Evolutionary conservation across 2,113 vertebrate species (phyloP), one percentile per base, ranked within the genome.

Genomic region (Lipophrys pholis): DNA sequence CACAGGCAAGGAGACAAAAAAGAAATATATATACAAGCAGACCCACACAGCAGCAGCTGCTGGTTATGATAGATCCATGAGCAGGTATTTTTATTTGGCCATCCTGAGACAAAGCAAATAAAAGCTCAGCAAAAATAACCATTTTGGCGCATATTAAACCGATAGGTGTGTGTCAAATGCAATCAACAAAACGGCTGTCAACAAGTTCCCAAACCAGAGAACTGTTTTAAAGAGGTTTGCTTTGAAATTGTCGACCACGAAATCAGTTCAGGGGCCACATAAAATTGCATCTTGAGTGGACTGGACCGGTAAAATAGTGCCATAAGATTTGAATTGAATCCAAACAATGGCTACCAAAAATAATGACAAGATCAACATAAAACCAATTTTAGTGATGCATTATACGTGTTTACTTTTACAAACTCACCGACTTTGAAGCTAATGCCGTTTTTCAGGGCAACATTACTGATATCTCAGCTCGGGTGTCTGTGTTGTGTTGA

Each of bases 41-140:
- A 11, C 52, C 48, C 39, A 17, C 10, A 8, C 59, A 52, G 53
- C 55, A 43, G 57, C 82, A 84, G 81, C 75, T 82, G 78, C 71
- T 62, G 54, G 52, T 40, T 72, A 51, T 38, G 41, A 76, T 11
- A 17, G 56, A 39, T 60, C 51, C 53, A 38, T 58, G 21, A 49
- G 45, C 57, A 57, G 14, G 38, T 62, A 0, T 21, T 21, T 76
- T 50, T 56, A 48, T 5, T 12, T 40, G n/a, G 6, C 6, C 43
- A 45, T 10, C 4, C 14, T 53, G n/a, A 16, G 49, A 71, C 43
- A 16, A 11, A 3, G 40, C 39, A 53, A 41, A 14, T 5, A n/a
- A 53, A 35, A 9, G 49, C 8, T 42, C 16, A 50, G n/a, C n/a
- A n/a, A 5, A 5, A 39, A 21, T 6, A 38, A 8, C 9, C 7